Evolutionary conservation across 2,888 invertebrate species (phyloP), one percentile per base, ranked within the genome.

Genomic region (Diabrotica balteata): DNA sequence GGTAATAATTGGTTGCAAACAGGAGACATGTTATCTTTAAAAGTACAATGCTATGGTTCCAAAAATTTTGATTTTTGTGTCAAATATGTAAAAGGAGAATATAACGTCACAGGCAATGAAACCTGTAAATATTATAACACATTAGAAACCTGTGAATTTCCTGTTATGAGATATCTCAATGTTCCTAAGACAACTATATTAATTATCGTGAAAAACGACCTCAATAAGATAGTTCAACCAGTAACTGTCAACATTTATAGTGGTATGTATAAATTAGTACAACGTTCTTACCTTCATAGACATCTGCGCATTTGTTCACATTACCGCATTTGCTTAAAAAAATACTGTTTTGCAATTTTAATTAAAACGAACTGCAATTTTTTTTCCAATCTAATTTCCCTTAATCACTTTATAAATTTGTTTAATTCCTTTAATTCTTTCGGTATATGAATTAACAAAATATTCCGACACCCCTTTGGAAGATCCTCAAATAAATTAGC

Each of bases 1-100:
- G 95, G 95, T 0, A 89, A 90, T 65, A 91, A 91, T 78, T 95
- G 95, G 94, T 85, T 96, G 46, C 90, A 93, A 76, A 93, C 92
- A 69, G 94, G 94, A 46, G 93, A 94, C 63, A 84, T 94, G 55
- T 83, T 95, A 43, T 87, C 90, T 64, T 82, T 96, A 8, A 86
- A 88, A 72, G 88, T 93, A 4, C 88, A 88, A 50, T 96, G 94
- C 77, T 87, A 88, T 44, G 96, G 95, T 0, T 91, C 94, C 0
- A 87, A 88, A 0, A 91, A 92, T 0, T 91, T 92, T 77, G 78
- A 87, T 55, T 91, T 92, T 80, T 96, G 96, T 78, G 86, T 90
- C 53, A 81, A 87, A 59, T 89, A 90, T 76, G 87, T 86, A 68
- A 80, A 84, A 44, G 94, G 93, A 66, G 79, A 84, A 46, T 90